These are phyloP conservation scores for Chamaetylas fuelleborni DNA, from an alignment of 2,113 vertebrate genomes.

Conservation along the genomic window DNA sequence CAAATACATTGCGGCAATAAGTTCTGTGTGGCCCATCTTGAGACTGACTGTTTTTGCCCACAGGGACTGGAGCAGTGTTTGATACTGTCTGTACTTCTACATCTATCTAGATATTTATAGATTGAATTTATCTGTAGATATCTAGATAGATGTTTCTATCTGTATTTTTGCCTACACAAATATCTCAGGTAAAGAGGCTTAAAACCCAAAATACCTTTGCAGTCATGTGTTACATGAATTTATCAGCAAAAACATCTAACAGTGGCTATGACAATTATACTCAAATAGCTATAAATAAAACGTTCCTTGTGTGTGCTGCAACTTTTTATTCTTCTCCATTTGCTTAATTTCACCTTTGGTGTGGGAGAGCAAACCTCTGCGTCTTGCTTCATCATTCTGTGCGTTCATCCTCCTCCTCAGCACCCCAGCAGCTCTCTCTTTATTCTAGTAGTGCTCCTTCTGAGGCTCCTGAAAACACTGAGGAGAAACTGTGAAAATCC, in stretches of 20 bases:
- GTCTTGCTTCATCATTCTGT: neutral
- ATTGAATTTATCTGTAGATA: neutral
- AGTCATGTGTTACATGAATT: neutral
- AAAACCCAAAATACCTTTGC: neutral
- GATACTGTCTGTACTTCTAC: neutral
- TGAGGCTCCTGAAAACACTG: neutral
- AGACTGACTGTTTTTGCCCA: neutral
- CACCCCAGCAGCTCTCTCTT: neutral
- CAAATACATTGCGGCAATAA: neutral
- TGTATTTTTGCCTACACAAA: neutral
- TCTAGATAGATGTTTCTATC: neutral
- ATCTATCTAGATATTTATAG: neutral
- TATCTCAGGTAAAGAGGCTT: neutral
- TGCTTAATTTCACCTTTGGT: neutral
- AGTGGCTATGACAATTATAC: neutral
- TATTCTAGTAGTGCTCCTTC: neutral
- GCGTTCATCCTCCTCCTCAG: fast-evolving
- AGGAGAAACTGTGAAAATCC: neutral
- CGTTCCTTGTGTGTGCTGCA: neutral
- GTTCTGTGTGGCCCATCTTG: neutral
- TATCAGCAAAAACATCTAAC: neutral
- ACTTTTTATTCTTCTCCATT: neutral
- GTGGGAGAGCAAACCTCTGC: neutral
- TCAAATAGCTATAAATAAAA: neutral
- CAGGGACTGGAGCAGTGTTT: neutral